phyloP scores from a whole-genome alignment of 1,140 invertebrate species.

The Pissodes strobi region DNA sequence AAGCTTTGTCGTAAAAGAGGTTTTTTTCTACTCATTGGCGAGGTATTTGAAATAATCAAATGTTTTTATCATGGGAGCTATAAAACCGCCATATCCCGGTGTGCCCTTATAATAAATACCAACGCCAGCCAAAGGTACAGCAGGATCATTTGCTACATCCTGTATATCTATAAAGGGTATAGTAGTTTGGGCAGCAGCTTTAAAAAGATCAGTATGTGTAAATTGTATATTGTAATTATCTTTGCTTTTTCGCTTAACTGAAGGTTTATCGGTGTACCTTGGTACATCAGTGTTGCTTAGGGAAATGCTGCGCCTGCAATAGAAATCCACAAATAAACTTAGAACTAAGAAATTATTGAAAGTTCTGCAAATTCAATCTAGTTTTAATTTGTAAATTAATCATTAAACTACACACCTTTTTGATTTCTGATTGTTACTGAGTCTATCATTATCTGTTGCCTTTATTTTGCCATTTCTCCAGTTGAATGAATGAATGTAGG shows the following conservation, averaged over 20 bases:
- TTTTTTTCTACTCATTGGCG: too few relatives aligned
- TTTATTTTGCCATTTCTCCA: constrained; percentile 57
- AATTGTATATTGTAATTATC: constrained; percentile 61
- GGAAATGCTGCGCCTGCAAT: too few relatives aligned
- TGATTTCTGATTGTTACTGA: too few relatives aligned
- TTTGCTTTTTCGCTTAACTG: too few relatives aligned
- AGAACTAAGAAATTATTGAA: too few relatives aligned
- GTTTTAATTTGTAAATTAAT: too few relatives aligned
- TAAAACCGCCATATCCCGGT: constrained; percentile 71
- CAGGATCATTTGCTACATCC: constrained; percentile 65
- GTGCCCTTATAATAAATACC: constrained; percentile 77
- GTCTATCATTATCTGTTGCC: too few relatives aligned
- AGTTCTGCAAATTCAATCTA: too few relatives aligned
- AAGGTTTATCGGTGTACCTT: constrained; percentile 54
- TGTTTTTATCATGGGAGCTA: constrained; percentile 73
- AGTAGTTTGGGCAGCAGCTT: constrained; percentile 80
- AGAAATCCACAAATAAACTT: constrained; percentile 55
- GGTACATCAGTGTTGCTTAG: constrained; percentile 73
- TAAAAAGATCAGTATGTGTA: constrained; percentile 69
- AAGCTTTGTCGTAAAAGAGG: too few relatives aligned
- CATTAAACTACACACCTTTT: too few relatives aligned
- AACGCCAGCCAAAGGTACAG: constrained; percentile 68
- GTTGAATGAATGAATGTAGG: too few relatives aligned
- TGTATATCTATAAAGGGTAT: constrained; percentile 81
- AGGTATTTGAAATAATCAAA: too few relatives aligned